Base-by-base conservation (phyloP, 2,797 vertebrate genomes). In the Propithecus deckenii region DNA sequence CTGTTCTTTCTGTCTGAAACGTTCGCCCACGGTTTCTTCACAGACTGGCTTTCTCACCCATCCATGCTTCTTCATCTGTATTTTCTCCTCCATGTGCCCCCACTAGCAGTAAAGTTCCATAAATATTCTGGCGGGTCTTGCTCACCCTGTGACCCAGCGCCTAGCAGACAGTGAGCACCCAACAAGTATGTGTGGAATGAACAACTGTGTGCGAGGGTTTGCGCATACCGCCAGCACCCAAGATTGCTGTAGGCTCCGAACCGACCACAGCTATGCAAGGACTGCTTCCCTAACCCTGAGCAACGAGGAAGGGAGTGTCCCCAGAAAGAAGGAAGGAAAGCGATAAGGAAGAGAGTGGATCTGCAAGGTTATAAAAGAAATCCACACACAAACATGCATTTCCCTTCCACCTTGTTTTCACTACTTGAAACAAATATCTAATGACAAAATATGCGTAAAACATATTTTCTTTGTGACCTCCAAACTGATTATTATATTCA, bases 401-500 rank as follows among this genome's bases (percentile, higher is more conserved):
- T 46, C 52, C 61, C 30, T 59, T 52, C 23, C 25, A 59, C 65
- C 32, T 89, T 72, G 32, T 50, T 80, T 91, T 78, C 74, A 89
- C 13, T 12, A 65, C 67, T 85, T 67, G 52, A 74, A 90, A 89
- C 80, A 83, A 91, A 89, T 32, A 76, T 74, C 83, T 59, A 22
- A 69, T 63, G 67, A 67, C 11, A 32, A 79, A 96, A 63, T n/a
- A 63, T 43, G n/a, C 17, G 63, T 28, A 65, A 76, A 72, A 79
- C 43, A 12, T 61, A 72, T 87, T 84, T 97, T 86, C 76, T 85
- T 90, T 46, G 35, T 89, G 74, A 85, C 57, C 71, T 80, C 94
- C 87, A 84, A 86, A 57, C 57, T 0, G 2, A 89, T 50, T 43
- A 67, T 59, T 76, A 5, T 38, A 86, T n/a, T 71, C 46, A 88